Percentiles rank a stretch among this genome's conserved stretches.
These are phyloP conservation scores for Salvelinus namaycush DNA, from an alignment of 2,113 vertebrate genomes.

Conservation along the genomic window DNA sequence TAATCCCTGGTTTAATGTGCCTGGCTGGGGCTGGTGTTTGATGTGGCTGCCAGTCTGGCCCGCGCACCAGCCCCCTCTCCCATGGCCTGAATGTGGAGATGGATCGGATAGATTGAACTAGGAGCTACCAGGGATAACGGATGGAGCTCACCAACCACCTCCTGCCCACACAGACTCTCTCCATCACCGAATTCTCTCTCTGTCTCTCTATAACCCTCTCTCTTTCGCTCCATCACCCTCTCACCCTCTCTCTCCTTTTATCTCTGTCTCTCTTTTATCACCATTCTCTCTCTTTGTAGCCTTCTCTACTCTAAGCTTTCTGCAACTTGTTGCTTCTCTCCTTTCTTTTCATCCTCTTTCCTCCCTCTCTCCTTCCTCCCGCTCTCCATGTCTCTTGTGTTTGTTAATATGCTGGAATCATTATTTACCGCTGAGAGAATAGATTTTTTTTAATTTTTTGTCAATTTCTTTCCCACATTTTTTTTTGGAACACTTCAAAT, in stretches of 20 bases:
- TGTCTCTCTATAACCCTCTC: no score
- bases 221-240: conserved; percentile 22
- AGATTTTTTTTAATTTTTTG: not conserved
- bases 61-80: conserved; percentile 49
- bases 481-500: conserved; percentile 20
- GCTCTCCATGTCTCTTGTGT: conserved; percentile 48
- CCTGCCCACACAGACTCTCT: no score
- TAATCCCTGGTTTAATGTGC: conserved; percentile 50
- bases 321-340: not conserved
- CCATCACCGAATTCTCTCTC: no score
- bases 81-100: conserved; percentile 27
- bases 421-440: no score
- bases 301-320: conserved; percentile 30
- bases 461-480: conserved; percentile 21
- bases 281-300: conserved; percentile 37
- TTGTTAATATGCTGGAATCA: conserved; percentile 30
- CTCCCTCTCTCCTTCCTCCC: conserved; percentile 45
- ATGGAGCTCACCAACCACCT: conserved; percentile 49
- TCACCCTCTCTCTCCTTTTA: conserved; percentile 7
- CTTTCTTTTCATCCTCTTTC: conserved; percentile 50
- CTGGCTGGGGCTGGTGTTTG: conserved; percentile 60
- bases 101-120: conserved; percentile 62
- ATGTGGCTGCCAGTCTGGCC: conserved; percentile 73
- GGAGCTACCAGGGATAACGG: conserved; percentile 69
- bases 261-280: conserved; percentile 24